phyloP scores from a whole-genome alignment of 2,888 invertebrate genomes.

The Plemyria rubiginata region DNA sequence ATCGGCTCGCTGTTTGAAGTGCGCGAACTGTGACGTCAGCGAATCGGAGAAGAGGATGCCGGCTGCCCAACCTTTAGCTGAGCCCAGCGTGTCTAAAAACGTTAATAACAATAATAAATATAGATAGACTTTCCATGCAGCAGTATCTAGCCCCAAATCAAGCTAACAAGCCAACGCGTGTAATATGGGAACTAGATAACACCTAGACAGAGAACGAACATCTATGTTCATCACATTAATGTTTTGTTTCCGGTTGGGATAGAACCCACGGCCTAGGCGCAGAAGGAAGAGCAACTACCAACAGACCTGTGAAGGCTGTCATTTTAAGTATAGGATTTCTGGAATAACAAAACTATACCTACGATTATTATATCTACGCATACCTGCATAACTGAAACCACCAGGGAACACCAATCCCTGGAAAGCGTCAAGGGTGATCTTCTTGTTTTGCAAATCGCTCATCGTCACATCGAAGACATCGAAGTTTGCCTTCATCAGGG shows the following conservation, averaged over 20 bases:
- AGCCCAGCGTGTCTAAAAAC: conserved; percentile 94
- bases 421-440: conserved; percentile 91
- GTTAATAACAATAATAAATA: too few relatives aligned
- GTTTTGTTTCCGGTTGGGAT: too few relatives aligned
- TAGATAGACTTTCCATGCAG: too few relatives aligned
- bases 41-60: conserved; percentile 92
- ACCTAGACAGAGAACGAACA: too few relatives aligned
- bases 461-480: conserved; percentile 97
- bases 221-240: too few relatives aligned
- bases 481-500: conserved; percentile 93
- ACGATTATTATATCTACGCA: not conserved
- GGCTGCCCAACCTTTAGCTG: conserved; percentile 99
- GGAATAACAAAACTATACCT: not conserved
- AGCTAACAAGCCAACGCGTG: too few relatives aligned
- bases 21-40: conserved; percentile 90
- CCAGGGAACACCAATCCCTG: conserved; percentile 97
- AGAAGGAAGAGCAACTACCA: too few relatives aligned
- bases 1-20: conserved; percentile 90
- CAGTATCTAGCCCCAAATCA: too few relatives aligned
- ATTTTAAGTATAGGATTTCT: too few relatives aligned
- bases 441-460: conserved; percentile 92
- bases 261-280: too few relatives aligned
- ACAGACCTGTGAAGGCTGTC: too few relatives aligned
- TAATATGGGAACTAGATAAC: too few relatives aligned
- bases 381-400: conserved; percentile 99